These are phyloP conservation scores for Nyctalus aviator DNA, from an alignment of 2,797 vertebrate species.

Conservation along the genomic window DNA sequence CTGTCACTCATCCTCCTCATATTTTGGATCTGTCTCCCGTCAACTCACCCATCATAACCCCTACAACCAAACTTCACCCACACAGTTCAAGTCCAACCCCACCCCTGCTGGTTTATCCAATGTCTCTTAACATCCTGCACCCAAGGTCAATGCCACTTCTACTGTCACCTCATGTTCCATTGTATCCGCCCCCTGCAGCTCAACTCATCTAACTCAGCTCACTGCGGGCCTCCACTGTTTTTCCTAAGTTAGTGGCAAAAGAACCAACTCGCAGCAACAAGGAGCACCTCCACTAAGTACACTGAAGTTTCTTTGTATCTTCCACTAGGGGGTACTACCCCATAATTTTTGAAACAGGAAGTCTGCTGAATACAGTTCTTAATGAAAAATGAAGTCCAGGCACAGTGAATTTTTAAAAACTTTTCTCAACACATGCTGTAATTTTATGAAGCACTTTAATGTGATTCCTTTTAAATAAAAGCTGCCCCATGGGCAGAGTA, in stretches of 20 bases:
- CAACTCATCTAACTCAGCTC: not conserved
- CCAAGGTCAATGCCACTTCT: not conserved
- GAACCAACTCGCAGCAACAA: not conserved
- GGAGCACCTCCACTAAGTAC: not conserved
- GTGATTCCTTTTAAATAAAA: constrained; percentile 86
- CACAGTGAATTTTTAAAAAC: constrained; percentile 73
- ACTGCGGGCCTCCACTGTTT: not conserved
- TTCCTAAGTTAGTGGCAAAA: not conserved
- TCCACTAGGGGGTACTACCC: constrained; percentile 84
- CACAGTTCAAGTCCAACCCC: not conserved
- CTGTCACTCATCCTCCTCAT: not conserved
- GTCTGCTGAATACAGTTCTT: constrained; percentile 71
- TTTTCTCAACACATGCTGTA: constrained; percentile 87
- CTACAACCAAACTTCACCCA: not conserved
- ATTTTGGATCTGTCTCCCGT: not conserved
- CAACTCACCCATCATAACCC: not conserved
- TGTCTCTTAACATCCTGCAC: not conserved
- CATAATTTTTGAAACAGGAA: constrained; percentile 55
- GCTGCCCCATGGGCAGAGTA: constrained; percentile 79
- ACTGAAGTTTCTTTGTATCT: constrained; percentile 18
- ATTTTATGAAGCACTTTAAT: constrained; percentile 88
- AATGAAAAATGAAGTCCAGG: constrained; percentile 82
- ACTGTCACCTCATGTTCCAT: not conserved
- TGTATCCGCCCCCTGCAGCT: constrained; percentile 3
- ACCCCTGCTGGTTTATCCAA: not conserved